Conservation (phyloP, 2,797 vertebrate species). For the Esox lucius region DNA sequence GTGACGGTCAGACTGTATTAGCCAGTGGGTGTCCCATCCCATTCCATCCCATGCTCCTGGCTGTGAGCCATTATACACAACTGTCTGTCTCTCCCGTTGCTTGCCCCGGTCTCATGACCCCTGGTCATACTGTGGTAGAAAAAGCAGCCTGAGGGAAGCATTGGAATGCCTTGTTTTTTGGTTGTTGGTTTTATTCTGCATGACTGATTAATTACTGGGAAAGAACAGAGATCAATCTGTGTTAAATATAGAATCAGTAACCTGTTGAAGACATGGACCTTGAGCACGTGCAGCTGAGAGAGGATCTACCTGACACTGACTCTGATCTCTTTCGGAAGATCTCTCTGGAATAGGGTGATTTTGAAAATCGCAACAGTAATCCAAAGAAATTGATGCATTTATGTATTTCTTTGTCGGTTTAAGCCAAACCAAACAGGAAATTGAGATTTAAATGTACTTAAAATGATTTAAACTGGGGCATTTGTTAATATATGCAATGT, state of each 20-base stretch:
- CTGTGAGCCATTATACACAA: slow-evolving; percentile 27
- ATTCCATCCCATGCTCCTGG: slow-evolving; percentile 11
- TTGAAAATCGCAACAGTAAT: background rate
- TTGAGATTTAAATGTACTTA: too few species aligned
- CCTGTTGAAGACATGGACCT: slow-evolving; percentile 49
- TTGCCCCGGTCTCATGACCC: slow-evolving; percentile 27
- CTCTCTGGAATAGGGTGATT: slow-evolving; percentile 1
- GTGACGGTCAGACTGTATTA: slow-evolving; percentile 23
- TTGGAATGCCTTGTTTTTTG: slow-evolving; percentile 36
- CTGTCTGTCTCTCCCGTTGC: background rate
- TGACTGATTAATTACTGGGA: slow-evolving; percentile 34
- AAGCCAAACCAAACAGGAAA: too few species aligned
- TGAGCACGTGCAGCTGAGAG: slow-evolving; percentile 21
- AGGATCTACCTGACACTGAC: background rate
- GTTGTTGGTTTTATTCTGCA: slow-evolving; percentile 24
- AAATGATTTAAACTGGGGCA: too few species aligned
- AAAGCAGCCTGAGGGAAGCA: slow-evolving; percentile 8
- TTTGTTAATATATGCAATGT: too few species aligned
- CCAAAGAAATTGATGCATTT: background rate
- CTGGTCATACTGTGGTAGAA: background rate
- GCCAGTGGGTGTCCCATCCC: slow-evolving; percentile 11
- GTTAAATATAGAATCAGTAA: slow-evolving; percentile 62
- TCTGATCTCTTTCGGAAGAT: slow-evolving; percentile 36
- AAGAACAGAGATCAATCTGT: slow-evolving; percentile 43
- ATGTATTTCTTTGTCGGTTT: background rate